These are phyloP conservation scores for Pachypsylla venusta DNA, from an alignment of 1,140 invertebrate species.

Conservation along the genomic window DNA sequence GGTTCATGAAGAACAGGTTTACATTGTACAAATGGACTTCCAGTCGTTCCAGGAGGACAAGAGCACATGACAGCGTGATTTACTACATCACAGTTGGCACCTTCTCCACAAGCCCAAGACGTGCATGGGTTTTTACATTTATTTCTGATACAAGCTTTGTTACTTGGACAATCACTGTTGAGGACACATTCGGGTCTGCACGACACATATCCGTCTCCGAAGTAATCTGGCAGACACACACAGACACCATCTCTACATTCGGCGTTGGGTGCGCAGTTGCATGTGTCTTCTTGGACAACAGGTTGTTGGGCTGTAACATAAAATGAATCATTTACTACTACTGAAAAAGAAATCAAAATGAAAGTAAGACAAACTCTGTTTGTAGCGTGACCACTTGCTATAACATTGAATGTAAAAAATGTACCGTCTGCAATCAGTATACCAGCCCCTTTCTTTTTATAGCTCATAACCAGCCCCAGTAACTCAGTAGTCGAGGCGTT, in stretches of 20 bases:
- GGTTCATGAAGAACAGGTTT: conserved; percentile 37
- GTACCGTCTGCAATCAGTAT: no score
- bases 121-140: conserved; percentile 60
- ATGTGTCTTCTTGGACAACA: conserved; percentile 21
- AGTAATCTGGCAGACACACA: conserved; percentile 41
- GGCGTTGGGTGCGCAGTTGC: conserved; percentile 49
- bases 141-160: conserved; percentile 49
- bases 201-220: conserved; percentile 43
- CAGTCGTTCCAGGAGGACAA: conserved; percentile 45
- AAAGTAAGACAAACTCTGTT: no score
- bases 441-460: no score
- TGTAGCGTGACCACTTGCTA: no score
- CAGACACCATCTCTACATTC: conserved; percentile 45
- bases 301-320: conserved; percentile 20
- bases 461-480: not conserved
- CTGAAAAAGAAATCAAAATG: no score
- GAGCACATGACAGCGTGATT: conserved; percentile 54
- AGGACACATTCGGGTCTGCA: conserved; percentile 46
- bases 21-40: conserved; percentile 52
- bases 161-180: conserved; percentile 43
- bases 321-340: not conserved
- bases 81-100: conserved; percentile 46
- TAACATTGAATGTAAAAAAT: no score
- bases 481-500: no score
- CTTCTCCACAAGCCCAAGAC: conserved; percentile 42